Percentiles rank a stretch among this genome's conserved stretches.
These are phyloP conservation scores for Brenthis hecate DNA, from an alignment of 2,888 invertebrate species.

Conservation along the genomic window DNA sequence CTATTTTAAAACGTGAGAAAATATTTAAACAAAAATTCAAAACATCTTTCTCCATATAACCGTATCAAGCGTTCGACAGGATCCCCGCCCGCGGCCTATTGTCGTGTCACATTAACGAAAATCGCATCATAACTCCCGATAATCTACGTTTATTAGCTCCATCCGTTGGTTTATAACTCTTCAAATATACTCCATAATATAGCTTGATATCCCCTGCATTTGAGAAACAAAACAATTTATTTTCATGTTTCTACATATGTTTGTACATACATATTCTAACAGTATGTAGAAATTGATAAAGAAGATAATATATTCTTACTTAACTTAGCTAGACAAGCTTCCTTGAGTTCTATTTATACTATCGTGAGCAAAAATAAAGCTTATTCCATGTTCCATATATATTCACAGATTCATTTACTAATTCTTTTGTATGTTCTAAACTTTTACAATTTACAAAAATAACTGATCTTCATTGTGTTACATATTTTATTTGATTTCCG, in stretches of 20 bases:
- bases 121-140: constrained; percentile 81
- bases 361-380: too few relatives aligned
- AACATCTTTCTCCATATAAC: constrained; percentile 11
- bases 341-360: too few relatives aligned
- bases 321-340: too few relatives aligned
- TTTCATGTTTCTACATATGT: background rate
- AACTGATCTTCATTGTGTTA: too few relatives aligned
- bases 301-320: too few relatives aligned
- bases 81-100: constrained; percentile 64
- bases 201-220: background rate
- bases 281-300: too few relatives aligned
- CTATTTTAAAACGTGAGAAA: background rate
- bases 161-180: constrained; percentile 61
- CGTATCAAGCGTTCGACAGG: constrained; percentile 45
- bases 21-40: background rate
- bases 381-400: too few relatives aligned
- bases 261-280: too few relatives aligned
- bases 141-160: constrained; percentile 81
- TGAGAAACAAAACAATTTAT: background rate
- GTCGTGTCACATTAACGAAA: constrained; percentile 77
- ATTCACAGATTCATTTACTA: too few relatives aligned
- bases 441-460: too few relatives aligned
- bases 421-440: too few relatives aligned
- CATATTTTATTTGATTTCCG: too few relatives aligned
- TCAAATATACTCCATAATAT: constrained; percentile 36